Conservation (phyloP, 2,797 vertebrate genomes). For the Syngnathus acus region DNA sequence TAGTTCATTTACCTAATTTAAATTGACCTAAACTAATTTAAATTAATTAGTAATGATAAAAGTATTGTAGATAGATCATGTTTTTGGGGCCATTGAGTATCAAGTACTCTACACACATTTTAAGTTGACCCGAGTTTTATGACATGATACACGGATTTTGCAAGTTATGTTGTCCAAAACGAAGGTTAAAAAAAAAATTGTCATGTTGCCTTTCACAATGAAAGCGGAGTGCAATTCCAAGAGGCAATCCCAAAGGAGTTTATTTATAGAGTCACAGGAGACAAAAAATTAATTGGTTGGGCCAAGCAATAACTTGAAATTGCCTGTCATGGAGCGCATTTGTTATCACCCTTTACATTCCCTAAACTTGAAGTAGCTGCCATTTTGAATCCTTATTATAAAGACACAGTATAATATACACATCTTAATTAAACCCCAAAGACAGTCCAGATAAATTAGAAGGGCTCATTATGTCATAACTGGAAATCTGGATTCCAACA, state of each 20-base stretch:
- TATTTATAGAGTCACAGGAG: neutral
- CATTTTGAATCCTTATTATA: conserved; percentile 16
- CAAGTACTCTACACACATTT: neutral
- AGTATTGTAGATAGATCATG: neutral
- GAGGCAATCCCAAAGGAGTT: neutral
- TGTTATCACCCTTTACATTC: conserved; percentile 2
- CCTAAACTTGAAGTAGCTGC: conserved; percentile 54
- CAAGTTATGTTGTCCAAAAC: neutral
- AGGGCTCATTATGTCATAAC: neutral
- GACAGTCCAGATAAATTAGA: neutral
- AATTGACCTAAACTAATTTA: neutral
- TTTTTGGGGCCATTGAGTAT: neutral
- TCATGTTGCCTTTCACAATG: neutral
- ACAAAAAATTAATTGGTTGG: neutral
- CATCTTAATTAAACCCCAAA: neutral
- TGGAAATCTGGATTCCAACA: conserved; percentile 1
- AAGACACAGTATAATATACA: neutral
- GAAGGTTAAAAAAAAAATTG: no score
- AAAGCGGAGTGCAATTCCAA: neutral
- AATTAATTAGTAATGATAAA: neutral
- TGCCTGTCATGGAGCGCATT: conserved; percentile 11
- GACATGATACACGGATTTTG: neutral
- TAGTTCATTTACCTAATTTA: neutral
- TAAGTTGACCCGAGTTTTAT: neutral
- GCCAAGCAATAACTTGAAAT: conserved; percentile 1